These are phyloP conservation scores for Strix uralensis DNA, from an alignment of 2,113 vertebrate species.

Conservation along the genomic window DNA sequence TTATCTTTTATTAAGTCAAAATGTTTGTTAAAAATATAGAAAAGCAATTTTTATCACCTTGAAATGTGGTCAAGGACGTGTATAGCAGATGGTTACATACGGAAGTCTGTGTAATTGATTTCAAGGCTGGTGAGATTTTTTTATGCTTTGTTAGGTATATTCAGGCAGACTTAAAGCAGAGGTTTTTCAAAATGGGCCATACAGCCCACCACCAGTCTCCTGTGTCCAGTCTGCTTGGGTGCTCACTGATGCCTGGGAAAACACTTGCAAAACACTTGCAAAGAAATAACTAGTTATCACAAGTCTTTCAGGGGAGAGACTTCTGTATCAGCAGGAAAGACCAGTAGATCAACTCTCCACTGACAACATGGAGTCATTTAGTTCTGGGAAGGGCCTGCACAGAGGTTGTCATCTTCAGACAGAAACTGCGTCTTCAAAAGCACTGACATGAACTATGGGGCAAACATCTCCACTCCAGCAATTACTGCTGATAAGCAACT, in stretches of 20 bases:
- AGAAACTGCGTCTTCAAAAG: not conserved
- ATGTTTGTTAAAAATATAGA: not conserved
- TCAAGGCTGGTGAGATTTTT: not conserved
- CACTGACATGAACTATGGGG: not conserved
- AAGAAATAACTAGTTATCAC: not conserved
- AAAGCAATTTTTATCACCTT: not conserved
- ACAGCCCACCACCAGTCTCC: not conserved
- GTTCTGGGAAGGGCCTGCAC: not conserved
- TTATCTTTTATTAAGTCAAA: not conserved
- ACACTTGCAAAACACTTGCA: not conserved
- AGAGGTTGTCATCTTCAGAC: not conserved
- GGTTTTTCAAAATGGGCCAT: not conserved
- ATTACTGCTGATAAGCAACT: not conserved
- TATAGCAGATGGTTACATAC: not conserved
- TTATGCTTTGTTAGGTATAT: not conserved
- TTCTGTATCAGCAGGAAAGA: not conserved
- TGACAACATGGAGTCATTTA: not conserved
- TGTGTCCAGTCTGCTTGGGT: not conserved
- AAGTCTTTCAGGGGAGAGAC: not conserved
- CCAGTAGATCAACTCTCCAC: not conserved
- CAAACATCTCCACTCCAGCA: not conserved
- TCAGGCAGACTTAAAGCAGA: not conserved
- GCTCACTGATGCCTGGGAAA: not conserved
- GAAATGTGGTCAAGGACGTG: not conserved
- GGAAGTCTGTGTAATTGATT: not conserved